Evolutionary conservation across 2,113 vertebrate genomes (phyloP).

Genomic region (Pseudorectes ferrugineus): DNA sequence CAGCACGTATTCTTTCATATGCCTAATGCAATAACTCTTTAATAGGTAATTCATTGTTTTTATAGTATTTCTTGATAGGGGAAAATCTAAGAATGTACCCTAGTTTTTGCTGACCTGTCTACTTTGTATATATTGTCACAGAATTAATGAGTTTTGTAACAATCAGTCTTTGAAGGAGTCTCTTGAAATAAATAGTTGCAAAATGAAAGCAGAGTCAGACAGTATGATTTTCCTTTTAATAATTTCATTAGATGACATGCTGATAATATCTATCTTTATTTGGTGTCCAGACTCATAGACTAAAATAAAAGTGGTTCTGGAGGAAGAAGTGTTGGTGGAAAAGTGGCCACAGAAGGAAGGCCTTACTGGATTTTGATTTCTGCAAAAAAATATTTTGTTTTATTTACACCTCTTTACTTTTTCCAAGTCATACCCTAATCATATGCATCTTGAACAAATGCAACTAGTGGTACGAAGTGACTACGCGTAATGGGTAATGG

Average conservation of each 20-base stretch:
- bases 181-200: not conserved
- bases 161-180: not conserved
- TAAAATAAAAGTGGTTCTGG: not conserved
- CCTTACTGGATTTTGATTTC: not conserved
- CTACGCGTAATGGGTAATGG: fast-evolving
- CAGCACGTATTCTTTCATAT: not conserved
- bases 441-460: not conserved
- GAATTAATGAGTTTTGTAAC: not conserved
- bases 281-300: not conserved
- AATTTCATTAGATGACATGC: not conserved
- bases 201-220: not conserved
- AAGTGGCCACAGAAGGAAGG: not conserved
- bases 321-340: not conserved
- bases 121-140: not conserved
- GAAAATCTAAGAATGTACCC: not conserved
- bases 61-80: not conserved
- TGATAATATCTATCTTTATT: not conserved
- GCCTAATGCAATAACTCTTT: not conserved
- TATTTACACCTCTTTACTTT: not conserved
- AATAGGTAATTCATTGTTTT: not conserved
- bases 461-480: not conserved
- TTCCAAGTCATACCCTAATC: not conserved
- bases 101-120: not conserved
- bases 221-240: not conserved
- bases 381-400: not conserved